A percentile compares a stretch with the other conserved stretches of the same genome.
These are phyloP conservation scores for Alces alces DNA, from an alignment of 2,113 vertebrate genomes.

Conservation along the genomic window DNA sequence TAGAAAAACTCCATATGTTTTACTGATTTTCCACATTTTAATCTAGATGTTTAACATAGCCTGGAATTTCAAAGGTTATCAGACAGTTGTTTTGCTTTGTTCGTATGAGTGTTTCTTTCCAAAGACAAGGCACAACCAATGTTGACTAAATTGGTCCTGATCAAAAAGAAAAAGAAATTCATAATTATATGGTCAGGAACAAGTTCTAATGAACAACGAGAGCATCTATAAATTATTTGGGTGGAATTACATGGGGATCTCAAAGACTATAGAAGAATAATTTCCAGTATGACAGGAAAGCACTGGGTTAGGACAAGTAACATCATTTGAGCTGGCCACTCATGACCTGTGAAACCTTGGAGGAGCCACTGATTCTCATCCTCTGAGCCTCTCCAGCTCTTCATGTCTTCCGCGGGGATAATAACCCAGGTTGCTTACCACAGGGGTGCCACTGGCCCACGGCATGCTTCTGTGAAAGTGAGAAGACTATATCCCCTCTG, in stretches of 20 bases:
- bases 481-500: background rate
- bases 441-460: background rate
- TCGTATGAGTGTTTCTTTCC: slow-evolving; percentile 32
- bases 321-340: background rate
- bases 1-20: background rate
- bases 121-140: background rate
- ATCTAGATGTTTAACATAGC: background rate
- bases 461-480: background rate
- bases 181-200: slow-evolving; percentile 3
- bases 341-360: background rate
- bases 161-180: background rate
- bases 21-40: background rate
- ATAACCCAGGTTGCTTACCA: background rate
- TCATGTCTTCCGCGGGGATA: background rate
- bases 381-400: background rate
- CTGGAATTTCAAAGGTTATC: background rate
- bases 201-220: slow-evolving; percentile 1
- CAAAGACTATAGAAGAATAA: background rate
- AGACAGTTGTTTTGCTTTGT: background rate
- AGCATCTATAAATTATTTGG: slow-evolving; percentile 28
- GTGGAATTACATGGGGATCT: slow-evolving; percentile 38
- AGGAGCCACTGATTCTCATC: background rate
- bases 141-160: slow-evolving; percentile 31
- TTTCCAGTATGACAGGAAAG: background rate
- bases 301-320: background rate